These are phyloP conservation scores for Sarcophaga carnaria DNA, from an alignment of 2,888 invertebrate species.

Conservation along the genomic window DNA sequence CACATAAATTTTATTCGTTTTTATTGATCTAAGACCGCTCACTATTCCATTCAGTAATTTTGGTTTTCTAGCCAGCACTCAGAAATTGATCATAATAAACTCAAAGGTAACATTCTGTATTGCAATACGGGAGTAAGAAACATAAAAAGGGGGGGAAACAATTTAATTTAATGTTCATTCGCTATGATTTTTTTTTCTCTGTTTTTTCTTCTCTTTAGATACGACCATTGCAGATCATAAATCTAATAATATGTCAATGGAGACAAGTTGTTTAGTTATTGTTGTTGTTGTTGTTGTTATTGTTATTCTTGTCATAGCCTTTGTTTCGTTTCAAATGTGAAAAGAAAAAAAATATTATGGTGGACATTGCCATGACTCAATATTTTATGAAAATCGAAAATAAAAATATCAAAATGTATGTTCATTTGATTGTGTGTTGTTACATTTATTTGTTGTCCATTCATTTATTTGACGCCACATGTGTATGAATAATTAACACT, in stretches of 20 bases:
- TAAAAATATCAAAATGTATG: neutral
- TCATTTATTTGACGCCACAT: slow-evolving; percentile 43
- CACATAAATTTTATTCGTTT: neutral
- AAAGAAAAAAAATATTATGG: slow-evolving; percentile 23
- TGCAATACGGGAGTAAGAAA: neutral
- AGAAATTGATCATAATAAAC: neutral
- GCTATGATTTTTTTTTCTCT: too few relatives aligned
- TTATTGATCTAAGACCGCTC: slow-evolving; percentile 18
- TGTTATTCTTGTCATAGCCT: neutral
- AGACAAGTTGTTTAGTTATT: slow-evolving; percentile 56
- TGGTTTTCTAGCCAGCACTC: neutral
- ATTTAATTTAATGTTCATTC: slow-evolving; percentile 34
- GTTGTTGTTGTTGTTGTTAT: neutral
- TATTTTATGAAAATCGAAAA: slow-evolving; percentile 4
- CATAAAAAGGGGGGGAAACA: neutral
- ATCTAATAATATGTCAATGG: slow-evolving; percentile 54
- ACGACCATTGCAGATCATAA: slow-evolving; percentile 53
- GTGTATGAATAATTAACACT: neutral
- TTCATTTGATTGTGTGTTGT: neutral
- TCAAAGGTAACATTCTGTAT: too few relatives aligned
- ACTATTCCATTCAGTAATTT: neutral
- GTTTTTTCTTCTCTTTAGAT: neutral
- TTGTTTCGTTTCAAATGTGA: too few relatives aligned
- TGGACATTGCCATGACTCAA: slow-evolving; percentile 50
- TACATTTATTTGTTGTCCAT: slow-evolving; percentile 31